Conservation (phyloP, 2,888 invertebrate species). For the Tholera decimalis region DNA sequence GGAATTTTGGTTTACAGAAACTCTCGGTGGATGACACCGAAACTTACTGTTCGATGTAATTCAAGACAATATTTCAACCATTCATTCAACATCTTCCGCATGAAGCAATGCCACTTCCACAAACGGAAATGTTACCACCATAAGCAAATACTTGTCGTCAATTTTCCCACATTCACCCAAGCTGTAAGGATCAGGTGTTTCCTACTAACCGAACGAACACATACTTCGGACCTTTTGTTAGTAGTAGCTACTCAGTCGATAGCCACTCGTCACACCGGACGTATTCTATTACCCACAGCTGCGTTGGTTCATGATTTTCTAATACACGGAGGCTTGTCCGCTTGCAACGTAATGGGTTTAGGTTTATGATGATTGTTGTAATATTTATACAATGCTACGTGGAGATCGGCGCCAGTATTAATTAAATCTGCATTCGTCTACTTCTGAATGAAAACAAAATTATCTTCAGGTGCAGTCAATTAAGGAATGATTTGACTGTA, state of each 20-base stretch:
- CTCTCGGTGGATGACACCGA: no score
- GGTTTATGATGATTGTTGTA: slow-evolving; percentile 1
- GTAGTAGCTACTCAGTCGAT: slow-evolving; percentile 49
- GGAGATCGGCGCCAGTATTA: background rate
- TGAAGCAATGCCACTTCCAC: background rate
- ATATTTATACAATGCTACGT: slow-evolving; percentile 5
- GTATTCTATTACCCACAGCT: slow-evolving; percentile 66
- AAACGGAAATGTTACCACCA: slow-evolving; percentile 35
- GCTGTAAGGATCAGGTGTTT: slow-evolving; percentile 59
- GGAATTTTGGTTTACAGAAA: background rate
- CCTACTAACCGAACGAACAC: slow-evolving; percentile 47
- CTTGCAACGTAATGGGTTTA: background rate
- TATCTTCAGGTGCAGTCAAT: background rate
- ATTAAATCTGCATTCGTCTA: background rate
- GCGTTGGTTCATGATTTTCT: slow-evolving; percentile 50
- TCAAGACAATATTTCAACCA: background rate
- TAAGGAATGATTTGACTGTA: background rate
- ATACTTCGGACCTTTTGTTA: slow-evolving; percentile 62
- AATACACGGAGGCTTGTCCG: slow-evolving; percentile 26
- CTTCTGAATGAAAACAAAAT: background rate
- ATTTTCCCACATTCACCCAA: slow-evolving; percentile 53
- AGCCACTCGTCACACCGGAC: slow-evolving; percentile 62
- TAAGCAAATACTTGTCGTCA: slow-evolving; percentile 31
- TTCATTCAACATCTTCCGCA: background rate
- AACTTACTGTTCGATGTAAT: background rate